Conservation (phyloP, 2,888 invertebrate genomes). For the Colletes collaris region DNA sequence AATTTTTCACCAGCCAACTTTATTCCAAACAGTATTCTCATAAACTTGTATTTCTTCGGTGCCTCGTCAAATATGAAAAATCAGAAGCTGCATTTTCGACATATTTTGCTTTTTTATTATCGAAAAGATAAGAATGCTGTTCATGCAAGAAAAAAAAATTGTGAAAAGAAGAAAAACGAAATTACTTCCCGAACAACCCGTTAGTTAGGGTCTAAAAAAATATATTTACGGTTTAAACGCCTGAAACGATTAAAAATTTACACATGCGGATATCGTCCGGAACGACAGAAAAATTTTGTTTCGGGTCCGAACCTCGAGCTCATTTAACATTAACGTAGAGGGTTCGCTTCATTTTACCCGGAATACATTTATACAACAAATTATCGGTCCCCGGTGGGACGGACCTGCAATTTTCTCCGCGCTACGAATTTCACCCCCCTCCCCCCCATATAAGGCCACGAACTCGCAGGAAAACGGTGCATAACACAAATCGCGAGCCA, state of each 20-base stretch:
- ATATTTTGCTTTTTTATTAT: no score
- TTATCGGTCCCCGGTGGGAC: constrained; percentile 41
- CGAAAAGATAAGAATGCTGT: no score
- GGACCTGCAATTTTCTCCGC: constrained; percentile 45
- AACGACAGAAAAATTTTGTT: neutral
- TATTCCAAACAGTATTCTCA: no score
- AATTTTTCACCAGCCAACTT: no score
- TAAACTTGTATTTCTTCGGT: no score
- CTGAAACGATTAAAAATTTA: neutral
- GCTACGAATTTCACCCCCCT: constrained; percentile 33
- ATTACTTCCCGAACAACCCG: no score
- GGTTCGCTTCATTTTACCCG: constrained; percentile 28
- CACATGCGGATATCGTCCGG: neutral
- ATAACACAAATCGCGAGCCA: constrained; percentile 38
- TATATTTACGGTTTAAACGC: no score
- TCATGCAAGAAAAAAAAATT: no score
- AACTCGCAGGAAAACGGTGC: constrained; percentile 21
- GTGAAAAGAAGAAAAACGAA: no score
- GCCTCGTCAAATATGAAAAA: no score
- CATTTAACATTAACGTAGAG: constrained; percentile 44
- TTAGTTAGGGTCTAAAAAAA: no score
- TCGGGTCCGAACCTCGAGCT: constrained; percentile 11
- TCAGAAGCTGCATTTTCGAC: no score
- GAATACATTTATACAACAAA: constrained; percentile 45
- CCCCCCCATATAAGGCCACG: constrained; percentile 39